Percentiles rank a stretch among this genome's conserved stretches.
phyloP scores from a whole-genome alignment of 2,888 invertebrate genomes.

The Zaprionus lineosus region DNA sequence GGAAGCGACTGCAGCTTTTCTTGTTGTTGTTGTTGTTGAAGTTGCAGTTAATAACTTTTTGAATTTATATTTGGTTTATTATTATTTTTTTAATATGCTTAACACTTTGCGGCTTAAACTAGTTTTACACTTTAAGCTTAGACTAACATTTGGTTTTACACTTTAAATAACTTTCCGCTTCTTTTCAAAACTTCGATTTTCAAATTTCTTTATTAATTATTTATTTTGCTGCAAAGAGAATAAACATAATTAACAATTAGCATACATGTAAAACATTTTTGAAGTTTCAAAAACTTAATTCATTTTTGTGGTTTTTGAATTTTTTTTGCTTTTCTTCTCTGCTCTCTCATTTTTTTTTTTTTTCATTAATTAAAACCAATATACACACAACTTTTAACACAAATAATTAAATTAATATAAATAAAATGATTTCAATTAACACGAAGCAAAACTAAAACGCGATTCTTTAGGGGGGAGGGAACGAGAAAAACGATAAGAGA shows the following conservation, averaged over 20 bases:
- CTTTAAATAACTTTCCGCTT: constrained; percentile 43
- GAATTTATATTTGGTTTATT: constrained; percentile 4
- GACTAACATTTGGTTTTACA: constrained; percentile 75
- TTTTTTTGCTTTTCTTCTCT: neutral
- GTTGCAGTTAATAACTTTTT: constrained; percentile 13
- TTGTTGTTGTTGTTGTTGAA: constrained; percentile 14
- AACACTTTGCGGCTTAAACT: constrained; percentile 62
- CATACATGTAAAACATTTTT: constrained; percentile 21
- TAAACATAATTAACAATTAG: constrained; percentile 52
- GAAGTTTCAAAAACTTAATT: too few relatives aligned
- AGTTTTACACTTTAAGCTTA: constrained; percentile 72
- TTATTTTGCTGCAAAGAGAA: constrained; percentile 64
- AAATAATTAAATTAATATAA: constrained; percentile 37
- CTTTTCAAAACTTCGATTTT: constrained; percentile 20
- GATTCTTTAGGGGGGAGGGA: constrained; percentile 29
- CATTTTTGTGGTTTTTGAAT: neutral
- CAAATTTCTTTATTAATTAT: constrained; percentile 22
- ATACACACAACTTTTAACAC: constrained; percentile 27
- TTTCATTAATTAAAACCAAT: constrained; percentile 22
- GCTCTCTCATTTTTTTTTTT: constrained; percentile 11
- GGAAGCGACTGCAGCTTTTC: constrained; percentile 31
- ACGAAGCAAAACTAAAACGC: constrained; percentile 37
- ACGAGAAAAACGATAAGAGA: too few relatives aligned
- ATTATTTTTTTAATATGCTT: constrained; percentile 30
- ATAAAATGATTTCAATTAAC: constrained; percentile 54